Evolutionary conservation across 1,140 invertebrate species (phyloP).

Genomic region (Aradophagus sp.): DNA sequence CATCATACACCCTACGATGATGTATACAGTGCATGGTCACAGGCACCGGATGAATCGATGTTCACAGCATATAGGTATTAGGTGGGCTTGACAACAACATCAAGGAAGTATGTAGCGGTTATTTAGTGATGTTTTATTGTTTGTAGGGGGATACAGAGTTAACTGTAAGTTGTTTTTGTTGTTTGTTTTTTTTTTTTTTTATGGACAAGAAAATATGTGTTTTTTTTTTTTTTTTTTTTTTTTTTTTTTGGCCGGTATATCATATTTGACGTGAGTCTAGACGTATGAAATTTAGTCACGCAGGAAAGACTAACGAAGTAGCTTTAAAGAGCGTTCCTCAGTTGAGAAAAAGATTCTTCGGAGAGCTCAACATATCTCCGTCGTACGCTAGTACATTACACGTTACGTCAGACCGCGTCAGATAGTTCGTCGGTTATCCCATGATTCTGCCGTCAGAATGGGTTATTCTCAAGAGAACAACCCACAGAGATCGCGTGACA

Average conservation of each 20-base stretch:
- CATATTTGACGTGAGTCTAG: conserved; percentile 26
- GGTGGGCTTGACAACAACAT: no score
- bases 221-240: no score
- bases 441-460: conserved; percentile 47
- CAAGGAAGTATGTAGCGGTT: no score
- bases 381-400: conserved; percentile 34
- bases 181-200: no score
- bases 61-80: no score
- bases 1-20: no score
- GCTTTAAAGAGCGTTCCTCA: conserved; percentile 41
- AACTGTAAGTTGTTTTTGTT: no score
- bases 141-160: no score
- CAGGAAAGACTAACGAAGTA: conserved; percentile 56
- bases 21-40: no score
- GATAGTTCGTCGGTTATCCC: conserved; percentile 53
- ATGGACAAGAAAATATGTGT: no score
- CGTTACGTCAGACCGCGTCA: conserved; percentile 43
- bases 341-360: conserved; percentile 54
- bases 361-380: conserved; percentile 58
- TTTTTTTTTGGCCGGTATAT: conserved; percentile 26
- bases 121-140: no score
- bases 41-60: no score
- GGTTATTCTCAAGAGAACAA: conserved; percentile 24
- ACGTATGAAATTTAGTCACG: conserved; percentile 47
- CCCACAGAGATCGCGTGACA: conserved; percentile 55